Base-by-base conservation (phyloP, 2,113 vertebrate genomes). In the Dermatemys mawii region DNA sequence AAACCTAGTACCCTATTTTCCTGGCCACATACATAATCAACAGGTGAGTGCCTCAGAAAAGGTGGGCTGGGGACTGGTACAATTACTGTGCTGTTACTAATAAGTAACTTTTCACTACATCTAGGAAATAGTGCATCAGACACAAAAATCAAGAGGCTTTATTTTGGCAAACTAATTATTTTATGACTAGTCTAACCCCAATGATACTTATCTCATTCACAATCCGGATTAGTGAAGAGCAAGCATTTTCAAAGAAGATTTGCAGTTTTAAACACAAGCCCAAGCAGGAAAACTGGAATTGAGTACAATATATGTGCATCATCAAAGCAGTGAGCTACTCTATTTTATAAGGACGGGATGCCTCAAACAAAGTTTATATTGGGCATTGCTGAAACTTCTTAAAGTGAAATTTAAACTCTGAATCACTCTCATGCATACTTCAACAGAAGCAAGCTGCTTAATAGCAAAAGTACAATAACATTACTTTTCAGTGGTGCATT, bases 61-160 rank as follows among this genome's bases (percentile, higher is more conserved):
- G 63, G 19, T 38, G 19, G 19, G 63, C n/a, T 70, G 4, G 63
- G 63, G 35, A 60, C 55, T 29, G 55, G 10, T 89, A 78, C 1
- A 0, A 29, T 89, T 93, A 76, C 35, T n/a, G 16, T 82, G 44
- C 38, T 80, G 3, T 22, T 46, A 19, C 55, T 94, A 24, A 89
- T 93, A 92, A 92, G 76, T 85, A 2, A 1, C 27, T 76, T 94
- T 93, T 88, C 76, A 91, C 32, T 57, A 5, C 35, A 81, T 3
- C 5, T 90, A 51, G 93, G 91, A 92, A 88, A 90, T 55, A 81
- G 85, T 24, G 76, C 1, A 0, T 95, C 32, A 88, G 90, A 93
- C 78, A 90, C 73, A 75, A 92, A 95, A 87, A 83, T 27, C 4
- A 91, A 95, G 89, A 79, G 89, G 78, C 90, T 95, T 95, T 95